Percentiles rank a stretch among this genome's conserved stretches.
These are phyloP conservation scores for Agapostemon virescens DNA, from an alignment of 2,888 invertebrate genomes.

Conservation along the genomic window DNA sequence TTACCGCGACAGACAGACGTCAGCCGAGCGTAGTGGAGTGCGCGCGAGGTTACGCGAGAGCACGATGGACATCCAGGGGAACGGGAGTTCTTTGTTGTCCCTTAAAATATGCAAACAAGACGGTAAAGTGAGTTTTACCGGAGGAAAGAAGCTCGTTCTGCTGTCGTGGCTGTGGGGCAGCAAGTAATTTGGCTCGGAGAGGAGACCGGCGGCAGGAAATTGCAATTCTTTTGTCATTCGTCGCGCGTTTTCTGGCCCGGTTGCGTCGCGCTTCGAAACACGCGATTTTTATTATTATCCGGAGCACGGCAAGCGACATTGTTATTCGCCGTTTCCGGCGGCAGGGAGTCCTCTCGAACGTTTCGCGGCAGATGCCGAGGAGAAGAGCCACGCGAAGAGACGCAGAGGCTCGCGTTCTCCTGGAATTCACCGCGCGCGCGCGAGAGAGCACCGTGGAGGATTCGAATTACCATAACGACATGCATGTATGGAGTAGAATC, in stretches of 20 bases:
- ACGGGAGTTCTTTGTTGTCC: background rate
- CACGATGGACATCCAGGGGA: background rate
- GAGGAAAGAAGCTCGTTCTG: background rate
- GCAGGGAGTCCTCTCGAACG: background rate
- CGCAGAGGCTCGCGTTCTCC: slow-evolving; percentile 12
- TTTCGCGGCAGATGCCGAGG: slow-evolving; percentile 35
- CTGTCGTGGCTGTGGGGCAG: background rate
- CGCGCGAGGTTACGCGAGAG: background rate
- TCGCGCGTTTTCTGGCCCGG: slow-evolving; percentile 8
- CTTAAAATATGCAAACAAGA: slow-evolving; percentile 4
- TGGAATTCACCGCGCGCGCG: slow-evolving; percentile 55
- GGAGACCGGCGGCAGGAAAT: background rate
- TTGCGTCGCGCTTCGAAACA: background rate
- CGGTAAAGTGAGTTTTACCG: background rate
- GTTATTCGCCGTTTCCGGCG: slow-evolving; percentile 22
- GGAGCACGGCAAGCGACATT: slow-evolving; percentile 21
- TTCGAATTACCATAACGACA: slow-evolving; percentile 75
- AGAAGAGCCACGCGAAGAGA: slow-evolving; percentile 25
- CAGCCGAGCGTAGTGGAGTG: background rate
- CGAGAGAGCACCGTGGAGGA: slow-evolving; percentile 54
- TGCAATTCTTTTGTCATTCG: slow-evolving; percentile 12
- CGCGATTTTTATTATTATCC: slow-evolving; percentile 34
- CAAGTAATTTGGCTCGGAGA: background rate
- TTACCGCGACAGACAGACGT: background rate
- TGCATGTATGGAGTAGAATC: slow-evolving; percentile 72